These are phyloP conservation scores for Halictus rubicundus DNA, from an alignment of 1,140 invertebrate species.

Conservation along the genomic window DNA sequence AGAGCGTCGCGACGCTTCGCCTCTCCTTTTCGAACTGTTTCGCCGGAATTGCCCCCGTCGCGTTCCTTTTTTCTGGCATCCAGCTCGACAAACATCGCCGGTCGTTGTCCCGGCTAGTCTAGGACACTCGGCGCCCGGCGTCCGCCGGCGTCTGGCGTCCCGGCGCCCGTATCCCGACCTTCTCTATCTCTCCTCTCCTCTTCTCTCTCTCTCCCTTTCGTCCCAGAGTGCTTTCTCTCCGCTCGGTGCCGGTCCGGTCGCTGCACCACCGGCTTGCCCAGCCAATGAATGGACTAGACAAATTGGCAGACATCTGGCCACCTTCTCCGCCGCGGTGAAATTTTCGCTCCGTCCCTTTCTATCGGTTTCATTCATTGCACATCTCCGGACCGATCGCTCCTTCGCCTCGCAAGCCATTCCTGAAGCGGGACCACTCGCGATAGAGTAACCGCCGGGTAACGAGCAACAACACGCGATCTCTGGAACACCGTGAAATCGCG, in stretches of 20 bases:
- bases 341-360: no score
- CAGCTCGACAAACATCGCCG: constrained; percentile 57
- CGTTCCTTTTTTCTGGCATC: constrained; percentile 46
- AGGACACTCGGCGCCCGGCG: constrained; percentile 61
- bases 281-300: constrained; percentile 28
- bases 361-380: no score
- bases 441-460: no score
- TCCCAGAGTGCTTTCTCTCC: not conserved
- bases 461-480: no score
- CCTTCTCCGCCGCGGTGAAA: not conserved
- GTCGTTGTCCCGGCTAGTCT: constrained; percentile 64
- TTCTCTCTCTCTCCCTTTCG: not conserved
- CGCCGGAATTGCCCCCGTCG: not conserved
- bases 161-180: constrained; percentile 48
- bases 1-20: not conserved
- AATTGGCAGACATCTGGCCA: constrained; percentile 29
- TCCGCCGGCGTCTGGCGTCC: constrained; percentile 59
- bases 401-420: no score
- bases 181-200: no score
- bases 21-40: constrained; percentile 24
- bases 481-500: no score
- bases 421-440: no score
- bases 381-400: no score
- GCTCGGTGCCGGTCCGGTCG: not conserved
- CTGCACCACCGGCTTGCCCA: not conserved